These are phyloP conservation scores for Tetanocera ferruginea DNA, from an alignment of 2,888 invertebrate genomes.

Conservation along the genomic window DNA sequence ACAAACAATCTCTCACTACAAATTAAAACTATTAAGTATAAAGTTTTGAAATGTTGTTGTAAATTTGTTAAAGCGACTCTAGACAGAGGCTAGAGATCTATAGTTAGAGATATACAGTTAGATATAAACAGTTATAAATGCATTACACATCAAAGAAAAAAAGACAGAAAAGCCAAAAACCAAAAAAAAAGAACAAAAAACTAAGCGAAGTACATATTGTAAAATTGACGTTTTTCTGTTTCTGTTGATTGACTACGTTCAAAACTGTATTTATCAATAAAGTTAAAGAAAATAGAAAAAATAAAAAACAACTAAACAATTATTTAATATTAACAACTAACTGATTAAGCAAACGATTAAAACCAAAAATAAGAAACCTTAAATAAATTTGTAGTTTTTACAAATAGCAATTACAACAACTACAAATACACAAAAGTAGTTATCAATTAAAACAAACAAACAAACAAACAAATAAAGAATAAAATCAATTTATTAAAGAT, in stretches of 20 bases:
- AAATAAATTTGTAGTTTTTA: neutral
- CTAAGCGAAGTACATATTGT: constrained; percentile 38
- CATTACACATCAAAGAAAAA: constrained; percentile 12
- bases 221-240: constrained; percentile 34
- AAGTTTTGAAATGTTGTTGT: constrained; percentile 22
- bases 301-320: neutral
- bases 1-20: neutral
- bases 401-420: neutral
- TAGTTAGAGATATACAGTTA: no score
- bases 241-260: constrained; percentile 4
- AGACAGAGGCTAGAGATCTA: neutral
- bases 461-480: neutral
- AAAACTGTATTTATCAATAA: constrained; percentile 2
- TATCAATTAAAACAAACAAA: constrained; percentile 6
- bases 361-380: neutral
- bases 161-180: constrained; percentile 24
- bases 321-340: neutral
- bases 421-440: neutral
- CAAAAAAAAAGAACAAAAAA: constrained; percentile 28
- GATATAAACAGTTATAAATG: constrained; percentile 18
- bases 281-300: neutral
- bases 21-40: neutral
- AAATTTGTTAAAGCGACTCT: constrained; percentile 21
- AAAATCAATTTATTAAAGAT: neutral
- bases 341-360: neutral